Evolutionary conservation across 2,888 invertebrate genomes (phyloP).

Genomic region (Phengaris alcon): DNA sequence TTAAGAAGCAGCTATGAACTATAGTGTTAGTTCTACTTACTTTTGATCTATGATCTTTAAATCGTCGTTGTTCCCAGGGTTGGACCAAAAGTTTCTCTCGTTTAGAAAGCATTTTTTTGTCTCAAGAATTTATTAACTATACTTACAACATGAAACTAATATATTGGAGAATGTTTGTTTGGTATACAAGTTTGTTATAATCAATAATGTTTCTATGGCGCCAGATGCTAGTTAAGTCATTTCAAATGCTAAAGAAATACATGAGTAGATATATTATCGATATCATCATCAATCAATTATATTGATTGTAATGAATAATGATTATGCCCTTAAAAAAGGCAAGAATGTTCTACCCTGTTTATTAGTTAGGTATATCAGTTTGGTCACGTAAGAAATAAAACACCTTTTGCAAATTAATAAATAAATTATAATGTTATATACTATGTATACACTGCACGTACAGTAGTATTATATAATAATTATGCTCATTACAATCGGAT

Average conservation of each 20-base stretch:
- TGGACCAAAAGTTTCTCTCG: slow-evolving; percentile 84
- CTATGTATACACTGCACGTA: slow-evolving; percentile 77
- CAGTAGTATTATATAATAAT: slow-evolving; percentile 57
- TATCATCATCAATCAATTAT: no score
- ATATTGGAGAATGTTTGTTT: neutral
- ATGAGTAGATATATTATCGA: no score
- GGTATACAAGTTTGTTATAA: slow-evolving; percentile 24
- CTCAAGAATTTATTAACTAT: neutral
- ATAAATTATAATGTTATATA: slow-evolving; percentile 79
- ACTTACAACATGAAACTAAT: neutral
- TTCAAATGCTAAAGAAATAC: neutral
- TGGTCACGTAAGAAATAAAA: slow-evolving; percentile 40
- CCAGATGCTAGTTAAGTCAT: neutral
- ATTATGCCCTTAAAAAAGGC: no score
- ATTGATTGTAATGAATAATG: no score
- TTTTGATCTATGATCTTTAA: slow-evolving; percentile 84
- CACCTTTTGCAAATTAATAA: slow-evolving; percentile 72
- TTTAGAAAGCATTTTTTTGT: slow-evolving; percentile 81
- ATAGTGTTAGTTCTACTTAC: slow-evolving; percentile 52
- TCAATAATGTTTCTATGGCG: slow-evolving; percentile 35
- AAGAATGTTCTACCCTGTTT: no score
- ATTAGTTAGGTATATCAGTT: no score
- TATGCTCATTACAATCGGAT: slow-evolving; percentile 65
- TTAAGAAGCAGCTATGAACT: no score
- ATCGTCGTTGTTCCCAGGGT: slow-evolving; percentile 85